These are phyloP conservation scores for Fragum fragum DNA, from an alignment of 2,888 invertebrate species.

Conservation along the genomic window DNA sequence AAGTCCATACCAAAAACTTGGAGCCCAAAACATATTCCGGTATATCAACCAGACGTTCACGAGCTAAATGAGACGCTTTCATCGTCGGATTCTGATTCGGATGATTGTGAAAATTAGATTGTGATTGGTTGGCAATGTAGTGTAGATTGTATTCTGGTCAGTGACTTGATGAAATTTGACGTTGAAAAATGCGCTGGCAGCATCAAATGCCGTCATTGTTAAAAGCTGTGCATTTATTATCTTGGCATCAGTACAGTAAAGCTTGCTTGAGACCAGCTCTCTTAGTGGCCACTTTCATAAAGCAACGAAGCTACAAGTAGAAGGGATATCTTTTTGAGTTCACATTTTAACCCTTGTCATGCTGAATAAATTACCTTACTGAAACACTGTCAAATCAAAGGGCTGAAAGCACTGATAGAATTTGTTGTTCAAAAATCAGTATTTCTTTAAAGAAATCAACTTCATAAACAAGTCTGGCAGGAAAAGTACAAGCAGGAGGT, in stretches of 20 bases:
- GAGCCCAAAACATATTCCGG: slow-evolving; percentile 81
- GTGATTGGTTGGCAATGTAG: neutral
- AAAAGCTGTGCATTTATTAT: slow-evolving; percentile 24
- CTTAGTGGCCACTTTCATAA: too few relatives aligned
- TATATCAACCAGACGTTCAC: slow-evolving; percentile 71
- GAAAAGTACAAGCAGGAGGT: too few relatives aligned
- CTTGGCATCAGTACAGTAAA: neutral
- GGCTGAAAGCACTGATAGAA: too few relatives aligned
- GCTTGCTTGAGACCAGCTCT: too few relatives aligned
- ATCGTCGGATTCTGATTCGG: slow-evolving; percentile 80
- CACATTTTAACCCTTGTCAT: too few relatives aligned
- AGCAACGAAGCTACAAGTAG: too few relatives aligned
- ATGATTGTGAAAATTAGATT: slow-evolving; percentile 64
- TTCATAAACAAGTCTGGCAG: too few relatives aligned
- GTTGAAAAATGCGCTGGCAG: neutral
- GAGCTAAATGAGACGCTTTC: slow-evolving; percentile 78
- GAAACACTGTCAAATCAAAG: too few relatives aligned
- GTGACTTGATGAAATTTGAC: neutral
- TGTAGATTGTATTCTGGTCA: slow-evolving; percentile 20
- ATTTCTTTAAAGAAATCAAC: too few relatives aligned
- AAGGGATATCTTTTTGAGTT: too few relatives aligned
- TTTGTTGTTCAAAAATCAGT: too few relatives aligned
- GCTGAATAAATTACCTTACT: too few relatives aligned
- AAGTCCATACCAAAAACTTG: slow-evolving; percentile 76
- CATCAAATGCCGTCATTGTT: slow-evolving; percentile 18